Conservation (phyloP, 1,140 invertebrate species). For the Drosophila ananassae region DNA sequence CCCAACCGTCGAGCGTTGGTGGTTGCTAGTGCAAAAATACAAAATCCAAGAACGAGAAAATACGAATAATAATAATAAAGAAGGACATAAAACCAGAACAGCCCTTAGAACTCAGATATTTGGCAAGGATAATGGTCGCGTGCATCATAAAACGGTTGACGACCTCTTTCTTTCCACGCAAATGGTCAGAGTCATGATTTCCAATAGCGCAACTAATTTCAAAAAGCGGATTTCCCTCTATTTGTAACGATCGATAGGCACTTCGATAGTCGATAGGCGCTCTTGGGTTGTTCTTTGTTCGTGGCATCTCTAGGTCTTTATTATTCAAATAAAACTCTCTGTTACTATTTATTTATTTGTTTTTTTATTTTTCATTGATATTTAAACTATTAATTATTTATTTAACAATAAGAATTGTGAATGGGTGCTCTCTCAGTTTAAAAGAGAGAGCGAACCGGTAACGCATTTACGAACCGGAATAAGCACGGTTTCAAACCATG, state of each 20-base stretch:
- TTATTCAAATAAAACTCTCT: too few species aligned
- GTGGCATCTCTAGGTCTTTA: background rate
- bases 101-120: conserved; percentile 44
- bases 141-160: conserved; percentile 77
- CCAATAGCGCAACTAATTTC: background rate
- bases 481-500: too few species aligned
- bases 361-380: too few species aligned
- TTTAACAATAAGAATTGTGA: too few species aligned
- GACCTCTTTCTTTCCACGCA: conserved; percentile 40
- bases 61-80: conserved; percentile 5
- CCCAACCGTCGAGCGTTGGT: conserved; percentile 55
- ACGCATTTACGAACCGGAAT: too few species aligned
- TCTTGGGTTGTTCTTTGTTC: too few species aligned
- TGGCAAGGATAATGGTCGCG: conserved; percentile 59
- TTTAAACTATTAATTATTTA: too few species aligned
- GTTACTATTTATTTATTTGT: too few species aligned
- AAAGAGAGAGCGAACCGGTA: too few species aligned
- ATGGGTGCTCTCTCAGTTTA: too few species aligned
- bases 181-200: conserved; percentile 12
- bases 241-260: background rate
- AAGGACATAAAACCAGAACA: conserved; percentile 45
- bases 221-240: background rate
- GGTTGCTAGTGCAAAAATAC: conserved; percentile 64
- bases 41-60: conserved; percentile 15
- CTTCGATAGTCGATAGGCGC: background rate